These are phyloP conservation scores for Cavia porcellus DNA, from an alignment of 2,113 vertebrate species.

Conservation along the genomic window DNA sequence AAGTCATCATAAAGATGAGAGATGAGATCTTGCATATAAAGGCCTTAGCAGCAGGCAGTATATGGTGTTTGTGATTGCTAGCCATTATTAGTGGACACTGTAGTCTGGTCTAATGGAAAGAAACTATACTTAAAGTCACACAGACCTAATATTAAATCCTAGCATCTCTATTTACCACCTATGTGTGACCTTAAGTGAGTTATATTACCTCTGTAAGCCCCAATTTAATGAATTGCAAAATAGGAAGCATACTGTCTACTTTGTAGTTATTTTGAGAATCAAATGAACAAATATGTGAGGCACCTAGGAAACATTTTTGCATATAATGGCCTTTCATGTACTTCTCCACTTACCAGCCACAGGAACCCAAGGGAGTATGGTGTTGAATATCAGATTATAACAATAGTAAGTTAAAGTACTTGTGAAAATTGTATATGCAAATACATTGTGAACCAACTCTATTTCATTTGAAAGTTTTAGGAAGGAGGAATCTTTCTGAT, in stretches of 20 bases:
- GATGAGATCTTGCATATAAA: neutral
- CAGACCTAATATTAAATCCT: neutral
- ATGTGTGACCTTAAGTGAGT: neutral
- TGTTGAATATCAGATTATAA: neutral
- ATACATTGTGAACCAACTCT: neutral
- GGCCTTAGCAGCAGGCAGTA: neutral
- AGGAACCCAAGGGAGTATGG: neutral
- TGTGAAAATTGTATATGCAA: constrained; percentile 28
- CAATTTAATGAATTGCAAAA: constrained; percentile 49
- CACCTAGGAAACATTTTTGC: constrained; percentile 4
- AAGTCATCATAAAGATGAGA: constrained; percentile 39
- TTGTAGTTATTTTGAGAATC: constrained; percentile 7
- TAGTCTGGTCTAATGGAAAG: neutral
- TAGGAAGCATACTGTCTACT: neutral
- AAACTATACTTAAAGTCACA: neutral
- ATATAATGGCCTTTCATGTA: neutral
- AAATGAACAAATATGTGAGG: constrained; percentile 42
- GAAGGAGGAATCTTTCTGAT: neutral
- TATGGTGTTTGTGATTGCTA: neutral
- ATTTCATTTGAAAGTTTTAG: constrained; percentile 15
- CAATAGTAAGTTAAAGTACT: constrained; percentile 4
- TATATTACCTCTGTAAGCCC: neutral
- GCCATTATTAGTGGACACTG: neutral
- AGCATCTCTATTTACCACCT: neutral
- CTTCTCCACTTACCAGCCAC: neutral